Conservation (phyloP, 2,113 vertebrate species). For the Eurypyga helias region DNA sequence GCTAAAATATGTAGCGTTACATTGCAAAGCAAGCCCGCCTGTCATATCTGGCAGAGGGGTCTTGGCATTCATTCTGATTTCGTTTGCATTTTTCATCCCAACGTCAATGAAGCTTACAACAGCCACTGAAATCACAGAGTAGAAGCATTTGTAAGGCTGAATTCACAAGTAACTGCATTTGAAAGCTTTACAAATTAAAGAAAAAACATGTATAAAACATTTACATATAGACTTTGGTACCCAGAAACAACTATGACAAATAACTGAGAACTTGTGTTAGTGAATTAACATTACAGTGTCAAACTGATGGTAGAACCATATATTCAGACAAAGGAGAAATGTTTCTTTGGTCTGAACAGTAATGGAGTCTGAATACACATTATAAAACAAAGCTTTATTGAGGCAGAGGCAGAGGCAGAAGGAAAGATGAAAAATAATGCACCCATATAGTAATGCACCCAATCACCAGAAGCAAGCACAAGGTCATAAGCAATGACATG, state of each 20-base stretch:
- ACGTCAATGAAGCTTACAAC: conserved; percentile 7
- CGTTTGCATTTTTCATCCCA: background rate
- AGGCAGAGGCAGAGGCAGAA: background rate
- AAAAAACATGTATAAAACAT: background rate
- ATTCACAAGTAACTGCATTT: background rate
- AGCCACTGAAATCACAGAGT: background rate
- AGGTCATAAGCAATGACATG: rapidly evolving
- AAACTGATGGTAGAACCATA: background rate
- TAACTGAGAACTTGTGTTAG: background rate
- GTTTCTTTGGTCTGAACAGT: background rate
- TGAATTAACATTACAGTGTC: background rate
- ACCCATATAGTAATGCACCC: rapidly evolving
- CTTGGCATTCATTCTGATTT: conserved; percentile 41
- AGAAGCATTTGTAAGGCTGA: background rate
- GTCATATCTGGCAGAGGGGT: conserved; percentile 30
- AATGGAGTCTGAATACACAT: background rate
- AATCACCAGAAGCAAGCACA: background rate
- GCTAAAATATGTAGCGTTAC: conserved; percentile 32
- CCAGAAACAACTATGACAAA: background rate
- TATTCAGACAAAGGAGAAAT: background rate
- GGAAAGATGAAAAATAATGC: background rate
- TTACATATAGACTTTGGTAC: background rate
- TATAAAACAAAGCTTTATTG: background rate
- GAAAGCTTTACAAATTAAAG: background rate
- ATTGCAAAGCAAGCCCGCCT: background rate